phyloP scores from a whole-genome alignment of 1,140 invertebrate species.

The Aphaenogaster floridana region DNA sequence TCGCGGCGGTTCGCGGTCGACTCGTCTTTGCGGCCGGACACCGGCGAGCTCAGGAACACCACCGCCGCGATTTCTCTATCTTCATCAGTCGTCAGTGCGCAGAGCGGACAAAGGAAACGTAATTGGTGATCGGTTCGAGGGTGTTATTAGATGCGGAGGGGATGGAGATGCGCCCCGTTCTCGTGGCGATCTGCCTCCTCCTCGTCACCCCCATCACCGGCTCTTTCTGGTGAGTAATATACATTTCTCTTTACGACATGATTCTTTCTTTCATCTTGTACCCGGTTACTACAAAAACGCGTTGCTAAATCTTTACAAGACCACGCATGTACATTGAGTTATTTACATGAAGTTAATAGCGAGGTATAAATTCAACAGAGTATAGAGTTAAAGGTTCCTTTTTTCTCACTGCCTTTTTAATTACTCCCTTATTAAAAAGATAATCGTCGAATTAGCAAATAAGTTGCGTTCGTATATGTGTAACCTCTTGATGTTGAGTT shows the following conservation, averaged over 20 bases:
- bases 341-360: neutral
- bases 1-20: neutral
- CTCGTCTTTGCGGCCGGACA: neutral
- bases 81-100: conserved; percentile 33
- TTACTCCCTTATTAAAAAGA: neutral
- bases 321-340: neutral
- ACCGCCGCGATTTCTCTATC: conserved; percentile 1
- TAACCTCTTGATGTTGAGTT: neutral
- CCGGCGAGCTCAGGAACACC: neutral
- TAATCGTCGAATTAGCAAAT: neutral
- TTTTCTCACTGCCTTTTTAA: neutral
- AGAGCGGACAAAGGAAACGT: conserved; percentile 31
- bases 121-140: conserved; percentile 68
- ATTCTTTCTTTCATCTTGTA: neutral
- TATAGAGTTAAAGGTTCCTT: neutral
- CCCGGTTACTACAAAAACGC: neutral
- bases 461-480: neutral
- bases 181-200: conserved; percentile 89
- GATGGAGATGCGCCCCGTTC: conserved; percentile 89
- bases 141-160: conserved; percentile 81
- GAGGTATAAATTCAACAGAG: neutral
- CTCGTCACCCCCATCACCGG: conserved; percentile 90
- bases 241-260: neutral
- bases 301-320: neutral
- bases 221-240: conserved; percentile 89